Evolutionary conservation across 2,797 vertebrate species (phyloP).

Genomic region (Zenarchopterus dispar): DNA sequence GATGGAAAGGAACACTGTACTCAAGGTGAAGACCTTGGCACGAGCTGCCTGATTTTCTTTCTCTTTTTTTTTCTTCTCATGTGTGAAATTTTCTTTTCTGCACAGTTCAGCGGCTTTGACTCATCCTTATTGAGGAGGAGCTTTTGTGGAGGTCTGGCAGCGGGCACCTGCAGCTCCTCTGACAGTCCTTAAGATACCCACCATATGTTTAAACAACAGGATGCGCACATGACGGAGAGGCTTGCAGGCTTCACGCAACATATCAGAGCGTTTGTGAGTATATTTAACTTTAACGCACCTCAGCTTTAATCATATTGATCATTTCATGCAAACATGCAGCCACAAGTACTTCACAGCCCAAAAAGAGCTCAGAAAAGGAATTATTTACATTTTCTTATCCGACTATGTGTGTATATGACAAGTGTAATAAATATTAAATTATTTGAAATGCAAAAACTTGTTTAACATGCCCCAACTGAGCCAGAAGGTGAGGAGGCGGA

Average conservation of each 20-base stretch:
- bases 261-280: too few species aligned
- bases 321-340: not conserved
- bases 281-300: not conserved
- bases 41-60: conserved; percentile 23
- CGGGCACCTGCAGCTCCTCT: conserved; percentile 31
- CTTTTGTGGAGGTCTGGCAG: conserved; percentile 17
- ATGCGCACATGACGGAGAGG: not conserved
- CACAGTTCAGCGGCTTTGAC: conserved; percentile 45
- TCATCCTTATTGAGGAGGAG: conserved; percentile 43
- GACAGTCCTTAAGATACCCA: conserved; percentile 26
- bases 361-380: too few species aligned
- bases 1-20: conserved; percentile 46
- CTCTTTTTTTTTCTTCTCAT: conserved; percentile 55
- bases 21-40: conserved; percentile 53
- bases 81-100: conserved; percentile 59
- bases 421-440: too few species aligned
- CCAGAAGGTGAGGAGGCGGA: too few species aligned
- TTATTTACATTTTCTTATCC: too few species aligned
- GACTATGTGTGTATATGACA: too few species aligned
- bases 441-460: too few species aligned
- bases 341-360: too few species aligned
- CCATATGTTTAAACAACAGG: conserved; percentile 7
- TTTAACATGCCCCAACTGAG: too few species aligned
- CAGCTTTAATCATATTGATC: not conserved
- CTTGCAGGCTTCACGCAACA: too few species aligned